A percentile compares a stretch with the other conserved stretches of the same genome.
phyloP scores from a whole-genome alignment of 35 echinoderm and acorn worm genomes.

The Eucidaris tribuloides region DNA sequence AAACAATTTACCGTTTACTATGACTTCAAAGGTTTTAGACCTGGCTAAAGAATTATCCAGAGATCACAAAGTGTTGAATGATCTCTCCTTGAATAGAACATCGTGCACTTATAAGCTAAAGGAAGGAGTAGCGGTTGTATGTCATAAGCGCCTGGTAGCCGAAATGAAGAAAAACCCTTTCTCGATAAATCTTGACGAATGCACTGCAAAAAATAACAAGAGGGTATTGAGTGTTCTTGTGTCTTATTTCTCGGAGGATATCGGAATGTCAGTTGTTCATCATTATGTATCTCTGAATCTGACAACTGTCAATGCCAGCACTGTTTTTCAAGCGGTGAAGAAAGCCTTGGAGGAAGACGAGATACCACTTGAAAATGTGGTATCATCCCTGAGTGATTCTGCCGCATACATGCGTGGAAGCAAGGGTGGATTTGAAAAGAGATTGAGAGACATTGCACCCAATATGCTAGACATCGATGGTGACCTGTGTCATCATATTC shows the following conservation, averaged over 20 bases:
- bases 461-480: slow-evolving; percentile 56
- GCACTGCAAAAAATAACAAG: slow-evolving; percentile 43
- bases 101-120: slow-evolving; percentile 46
- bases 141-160: slow-evolving; percentile 37
- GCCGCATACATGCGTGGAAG: slow-evolving; percentile 38
- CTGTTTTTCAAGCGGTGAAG: slow-evolving; percentile 15
- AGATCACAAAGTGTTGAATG: slow-evolving; percentile 31
- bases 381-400: slow-evolving; percentile 32
- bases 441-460: slow-evolving; percentile 12
- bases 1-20: slow-evolving; percentile 49
- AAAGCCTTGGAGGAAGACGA: slow-evolving; percentile 13
- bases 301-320: slow-evolving; percentile 4
- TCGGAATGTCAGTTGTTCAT: slow-evolving; percentile 29
- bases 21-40: slow-evolving; percentile 21
- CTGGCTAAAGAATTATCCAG: slow-evolving; percentile 47
- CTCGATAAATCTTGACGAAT: slow-evolving; percentile 41
- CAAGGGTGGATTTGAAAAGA: slow-evolving; percentile 36
- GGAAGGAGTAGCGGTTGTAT: slow-evolving; percentile 36
- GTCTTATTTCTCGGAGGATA: slow-evolving; percentile 28
- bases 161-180: slow-evolving; percentile 41
- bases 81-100: slow-evolving; percentile 22
- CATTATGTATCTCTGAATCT: slow-evolving; percentile 2
- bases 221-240: slow-evolving; percentile 57
- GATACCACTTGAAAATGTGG: slow-evolving; percentile 19
- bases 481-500: slow-evolving; percentile 54